A percentile compares a stretch with the other conserved stretches of the same genome.
These are phyloP conservation scores for Scaptomyza hsui DNA, from an alignment of 1,140 invertebrate genomes.

Conservation along the genomic window DNA sequence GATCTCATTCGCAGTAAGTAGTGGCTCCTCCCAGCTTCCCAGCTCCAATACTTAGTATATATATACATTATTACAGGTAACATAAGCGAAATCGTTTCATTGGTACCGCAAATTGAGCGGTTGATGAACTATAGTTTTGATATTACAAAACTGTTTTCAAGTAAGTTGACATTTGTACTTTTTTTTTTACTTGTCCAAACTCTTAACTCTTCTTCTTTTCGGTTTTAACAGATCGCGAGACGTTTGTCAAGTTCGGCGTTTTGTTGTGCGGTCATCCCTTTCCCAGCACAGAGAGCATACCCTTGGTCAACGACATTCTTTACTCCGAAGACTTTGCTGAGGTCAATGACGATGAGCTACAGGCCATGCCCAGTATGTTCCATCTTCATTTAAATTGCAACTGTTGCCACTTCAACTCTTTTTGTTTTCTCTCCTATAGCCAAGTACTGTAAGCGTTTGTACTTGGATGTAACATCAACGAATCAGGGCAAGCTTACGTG, in stretches of 20 bases:
- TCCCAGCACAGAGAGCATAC: slow-evolving; percentile 77
- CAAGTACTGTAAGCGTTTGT: slow-evolving; percentile 87
- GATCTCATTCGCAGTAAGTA: slow-evolving; percentile 85
- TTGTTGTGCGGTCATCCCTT: slow-evolving; percentile 87
- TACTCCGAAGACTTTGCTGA: slow-evolving; percentile 85
- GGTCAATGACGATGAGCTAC: slow-evolving; percentile 84
- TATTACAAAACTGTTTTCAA: slow-evolving; percentile 75
- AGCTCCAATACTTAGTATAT: too few species aligned
- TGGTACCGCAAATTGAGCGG: slow-evolving; percentile 74
- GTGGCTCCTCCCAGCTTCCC: too few species aligned
- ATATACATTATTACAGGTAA: slow-evolving; percentile 65
- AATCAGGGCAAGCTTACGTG: slow-evolving; percentile 88
- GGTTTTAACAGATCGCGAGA: slow-evolving; percentile 75
- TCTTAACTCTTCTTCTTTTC: background rate
- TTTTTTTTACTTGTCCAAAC: background rate
- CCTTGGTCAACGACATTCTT: slow-evolving; percentile 84
- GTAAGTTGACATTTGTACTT: slow-evolving; percentile 37
- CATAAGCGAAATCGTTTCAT: slow-evolving; percentile 59
- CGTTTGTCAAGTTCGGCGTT: slow-evolving; percentile 85
- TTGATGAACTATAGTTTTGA: slow-evolving; percentile 80
- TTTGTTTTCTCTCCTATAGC: slow-evolving; percentile 77
- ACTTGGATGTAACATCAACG: slow-evolving; percentile 86
- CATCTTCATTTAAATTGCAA: background rate
- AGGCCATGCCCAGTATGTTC: slow-evolving; percentile 86
- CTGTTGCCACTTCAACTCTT: background rate